Evolutionary conservation across 2,888 invertebrate species (phyloP), one percentile per base, ranked within the genome.

Genomic region (Troides oblongomaculatus): DNA sequence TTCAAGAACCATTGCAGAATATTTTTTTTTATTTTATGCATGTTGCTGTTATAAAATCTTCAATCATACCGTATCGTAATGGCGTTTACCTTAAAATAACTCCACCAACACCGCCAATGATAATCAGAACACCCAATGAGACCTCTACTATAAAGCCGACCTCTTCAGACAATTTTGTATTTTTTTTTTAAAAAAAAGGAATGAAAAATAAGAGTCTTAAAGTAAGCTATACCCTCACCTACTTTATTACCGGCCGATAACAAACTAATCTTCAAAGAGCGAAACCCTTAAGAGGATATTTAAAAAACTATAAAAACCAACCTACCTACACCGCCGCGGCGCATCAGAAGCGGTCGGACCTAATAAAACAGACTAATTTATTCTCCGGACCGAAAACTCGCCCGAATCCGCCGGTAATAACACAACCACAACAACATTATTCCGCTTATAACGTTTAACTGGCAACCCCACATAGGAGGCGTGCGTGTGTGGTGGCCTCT

Each of bases 321-420:
- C 78, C 77, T 76, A 78, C 79, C 76, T 76, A 78, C 75, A 72
- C 73, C 73, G 81, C 80, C 82, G 81, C 80, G 85, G 81, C 77
- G 81, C 83, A 82, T 85, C 87, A 85, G 86, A 85, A 84, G 86
- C 85, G 78, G 78, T 77, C 73, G 76, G 74, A 74, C 73, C 75
- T 84, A 85, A 88, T 88, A 89, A 88, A 88, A 87, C 84, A 78
- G 81, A 75, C 79, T 88, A 86, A 88, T 89, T 89, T 89, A 89
- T 88, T 79, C 81, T 74, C 71, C 70, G 73, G 75, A 62, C 74
- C 74, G 72, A 78, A 76, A 79, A 76, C 79, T 80, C 75, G 78
- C 75, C 80, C 77, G 77, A 79, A 80, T 77, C 77, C 77, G 72
- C 81, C 78, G 76, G 78, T 79, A 84, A 83, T 84, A 85, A 84